Percentiles rank a stretch among this genome's conserved stretches.
Evolutionary conservation across 2,113 vertebrate species (phyloP).

Genomic region (Pterophyllum scalare): DNA sequence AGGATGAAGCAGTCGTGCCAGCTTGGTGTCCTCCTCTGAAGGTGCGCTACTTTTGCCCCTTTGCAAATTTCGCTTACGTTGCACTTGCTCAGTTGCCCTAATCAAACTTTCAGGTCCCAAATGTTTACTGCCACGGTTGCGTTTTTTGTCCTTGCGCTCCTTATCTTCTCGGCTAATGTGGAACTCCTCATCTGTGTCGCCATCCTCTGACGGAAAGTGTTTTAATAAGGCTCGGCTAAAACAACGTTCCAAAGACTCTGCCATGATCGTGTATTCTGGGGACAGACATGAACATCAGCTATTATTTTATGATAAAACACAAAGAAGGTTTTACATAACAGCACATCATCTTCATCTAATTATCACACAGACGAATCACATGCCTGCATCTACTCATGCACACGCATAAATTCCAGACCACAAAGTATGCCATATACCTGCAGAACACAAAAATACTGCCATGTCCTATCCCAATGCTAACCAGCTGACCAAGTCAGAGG

Average conservation of each 20-base stretch:
- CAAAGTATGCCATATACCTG: background rate
- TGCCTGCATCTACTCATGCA: background rate
- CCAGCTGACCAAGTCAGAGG: constrained; percentile 77
- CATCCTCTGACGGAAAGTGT: constrained; percentile 95
- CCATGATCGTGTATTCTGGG: constrained; percentile 96
- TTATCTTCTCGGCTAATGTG: constrained; percentile 87
- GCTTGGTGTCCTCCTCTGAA: constrained; percentile 52
- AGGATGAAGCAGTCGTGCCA: constrained; percentile 58
- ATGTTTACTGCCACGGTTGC: constrained; percentile 78
- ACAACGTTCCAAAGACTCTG: constrained; percentile 93
- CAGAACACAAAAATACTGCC: constrained; percentile 28
- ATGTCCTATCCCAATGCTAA: constrained; percentile 37
- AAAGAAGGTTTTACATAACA: background rate
- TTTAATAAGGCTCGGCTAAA: constrained; percentile 94
- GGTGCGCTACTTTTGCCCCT: constrained; percentile 76
- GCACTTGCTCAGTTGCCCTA: constrained; percentile 83
- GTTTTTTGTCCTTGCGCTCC: constrained; percentile 90
- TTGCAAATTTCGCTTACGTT: constrained; percentile 78
- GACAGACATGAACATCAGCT: background rate
- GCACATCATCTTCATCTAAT: background rate
- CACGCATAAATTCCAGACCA: background rate
- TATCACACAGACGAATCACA: background rate
- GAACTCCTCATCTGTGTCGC: constrained; percentile 96
- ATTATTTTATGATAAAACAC: background rate
- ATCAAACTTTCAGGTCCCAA: constrained; percentile 83